A percentile compares a stretch with the other conserved stretches of the same genome.
These are phyloP conservation scores for Cyphomyrus discorhynchus DNA, from an alignment of 2,113 vertebrate species.

Conservation along the genomic window DNA sequence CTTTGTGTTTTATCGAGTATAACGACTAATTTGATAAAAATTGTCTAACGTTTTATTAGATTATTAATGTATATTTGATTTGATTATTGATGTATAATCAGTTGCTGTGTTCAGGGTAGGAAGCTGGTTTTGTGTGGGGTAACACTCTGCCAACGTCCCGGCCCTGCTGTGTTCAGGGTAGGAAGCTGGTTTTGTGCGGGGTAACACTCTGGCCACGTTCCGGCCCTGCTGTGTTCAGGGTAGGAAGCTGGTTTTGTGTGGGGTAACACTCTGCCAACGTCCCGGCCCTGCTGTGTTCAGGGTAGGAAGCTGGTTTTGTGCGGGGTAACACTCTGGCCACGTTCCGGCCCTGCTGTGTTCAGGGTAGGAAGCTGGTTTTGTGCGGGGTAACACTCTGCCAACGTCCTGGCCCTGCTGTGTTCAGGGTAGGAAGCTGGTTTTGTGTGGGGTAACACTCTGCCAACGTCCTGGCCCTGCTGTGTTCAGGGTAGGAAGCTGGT, in stretches of 20 bases:
- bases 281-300: neutral
- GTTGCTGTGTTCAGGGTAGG: neutral
- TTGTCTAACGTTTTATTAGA: too few species aligned
- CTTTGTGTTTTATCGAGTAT: too few species aligned
- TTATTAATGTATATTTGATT: too few species aligned
- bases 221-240: neutral
- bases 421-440: neutral
- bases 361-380: neutral
- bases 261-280: neutral
- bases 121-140: neutral
- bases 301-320: neutral
- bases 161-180: neutral
- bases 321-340: neutral
- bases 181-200: neutral
- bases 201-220: neutral
- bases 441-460: neutral
- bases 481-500: neutral
- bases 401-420: neutral
- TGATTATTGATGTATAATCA: too few species aligned
- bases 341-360: neutral
- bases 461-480: neutral
- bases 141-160: neutral
- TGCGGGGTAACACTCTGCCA: neutral
- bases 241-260: neutral
- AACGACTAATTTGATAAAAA: too few species aligned